These are phyloP conservation scores for Caiman crocodilus DNA, from an alignment of 2,797 vertebrate genomes.

Conservation along the genomic window DNA sequence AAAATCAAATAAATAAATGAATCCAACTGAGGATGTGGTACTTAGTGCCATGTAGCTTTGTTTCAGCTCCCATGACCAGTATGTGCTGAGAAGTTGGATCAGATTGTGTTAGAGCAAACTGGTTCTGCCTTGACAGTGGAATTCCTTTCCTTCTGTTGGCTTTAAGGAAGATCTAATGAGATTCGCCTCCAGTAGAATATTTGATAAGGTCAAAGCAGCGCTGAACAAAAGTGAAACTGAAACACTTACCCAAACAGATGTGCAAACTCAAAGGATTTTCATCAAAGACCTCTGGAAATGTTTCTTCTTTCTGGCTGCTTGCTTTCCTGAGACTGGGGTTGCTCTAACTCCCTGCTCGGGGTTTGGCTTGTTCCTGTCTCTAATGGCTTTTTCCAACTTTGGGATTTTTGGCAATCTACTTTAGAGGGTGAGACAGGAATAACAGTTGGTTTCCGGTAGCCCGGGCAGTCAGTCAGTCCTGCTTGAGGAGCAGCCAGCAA, in stretches of 20 bases:
- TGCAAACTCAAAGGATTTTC: not conserved
- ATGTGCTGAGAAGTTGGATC: not conserved
- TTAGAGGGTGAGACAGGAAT: conserved; percentile 29
- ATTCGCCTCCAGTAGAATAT: not conserved
- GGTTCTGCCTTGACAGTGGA: not conserved
- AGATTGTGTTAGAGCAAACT: not conserved
- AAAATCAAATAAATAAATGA: no score
- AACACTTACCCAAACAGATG: rapidly evolving
- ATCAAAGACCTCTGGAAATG: conserved; percentile 4
- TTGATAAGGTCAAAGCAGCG: not conserved
- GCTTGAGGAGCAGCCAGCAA: conserved; percentile 20
- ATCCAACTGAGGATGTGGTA: not conserved
- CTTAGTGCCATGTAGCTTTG: not conserved
- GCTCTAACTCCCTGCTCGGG: not conserved
- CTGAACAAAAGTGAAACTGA: conserved; percentile 21
- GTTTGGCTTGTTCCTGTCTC: not conserved
- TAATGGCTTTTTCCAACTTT: not conserved
- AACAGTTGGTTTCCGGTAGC: conserved; percentile 45
- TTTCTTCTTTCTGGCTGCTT: not conserved
- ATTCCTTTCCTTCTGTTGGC: conserved; percentile 24
- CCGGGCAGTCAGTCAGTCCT: conserved; percentile 9
- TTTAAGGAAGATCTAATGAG: not conserved
- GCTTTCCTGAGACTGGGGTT: not conserved
- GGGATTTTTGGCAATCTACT: not conserved
- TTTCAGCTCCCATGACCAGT: not conserved